Evolutionary conservation across 1,140 invertebrate genomes (phyloP).

Genomic region (Heliconius eleuchia): DNA sequence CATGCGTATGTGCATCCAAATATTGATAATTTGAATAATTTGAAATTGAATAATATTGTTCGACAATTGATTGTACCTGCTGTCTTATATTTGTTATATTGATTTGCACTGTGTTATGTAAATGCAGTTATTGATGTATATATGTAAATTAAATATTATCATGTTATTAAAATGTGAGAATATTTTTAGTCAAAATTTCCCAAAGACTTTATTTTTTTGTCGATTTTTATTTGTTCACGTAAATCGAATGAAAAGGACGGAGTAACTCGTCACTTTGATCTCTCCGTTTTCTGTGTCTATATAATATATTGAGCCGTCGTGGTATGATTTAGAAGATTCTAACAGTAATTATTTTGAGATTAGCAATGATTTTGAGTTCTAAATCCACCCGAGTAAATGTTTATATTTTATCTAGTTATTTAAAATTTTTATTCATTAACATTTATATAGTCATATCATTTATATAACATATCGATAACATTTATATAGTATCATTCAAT

Average conservation of each 20-base stretch:
- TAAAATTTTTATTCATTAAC: no score
- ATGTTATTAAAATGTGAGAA: slow-evolving; percentile 65
- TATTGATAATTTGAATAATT: slow-evolving; percentile 22
- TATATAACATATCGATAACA: no score
- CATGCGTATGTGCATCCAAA: slow-evolving; percentile 44
- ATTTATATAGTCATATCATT: no score
- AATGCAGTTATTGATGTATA: slow-evolving; percentile 52
- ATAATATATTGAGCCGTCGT: no score
- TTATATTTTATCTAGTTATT: no score
- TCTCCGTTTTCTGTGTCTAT: neutral
- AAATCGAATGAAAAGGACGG: no score
- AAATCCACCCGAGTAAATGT: no score
- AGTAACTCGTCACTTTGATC: neutral
- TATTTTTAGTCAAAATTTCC: slow-evolving; percentile 50
- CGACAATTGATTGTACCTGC: neutral
- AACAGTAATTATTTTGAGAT: no score
- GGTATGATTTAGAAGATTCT: no score
- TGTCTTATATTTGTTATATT: slow-evolving; percentile 15
- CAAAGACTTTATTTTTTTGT: slow-evolving; percentile 43
- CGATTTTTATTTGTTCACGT: neutral
- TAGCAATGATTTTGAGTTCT: no score
- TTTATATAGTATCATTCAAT: no score
- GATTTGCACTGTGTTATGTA: slow-evolving; percentile 19
- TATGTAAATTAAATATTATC: slow-evolving; percentile 62
- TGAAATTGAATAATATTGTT: neutral